Evolutionary conservation across 2,797 vertebrate species (phyloP).

Genomic region (Varecia variegata): DNA sequence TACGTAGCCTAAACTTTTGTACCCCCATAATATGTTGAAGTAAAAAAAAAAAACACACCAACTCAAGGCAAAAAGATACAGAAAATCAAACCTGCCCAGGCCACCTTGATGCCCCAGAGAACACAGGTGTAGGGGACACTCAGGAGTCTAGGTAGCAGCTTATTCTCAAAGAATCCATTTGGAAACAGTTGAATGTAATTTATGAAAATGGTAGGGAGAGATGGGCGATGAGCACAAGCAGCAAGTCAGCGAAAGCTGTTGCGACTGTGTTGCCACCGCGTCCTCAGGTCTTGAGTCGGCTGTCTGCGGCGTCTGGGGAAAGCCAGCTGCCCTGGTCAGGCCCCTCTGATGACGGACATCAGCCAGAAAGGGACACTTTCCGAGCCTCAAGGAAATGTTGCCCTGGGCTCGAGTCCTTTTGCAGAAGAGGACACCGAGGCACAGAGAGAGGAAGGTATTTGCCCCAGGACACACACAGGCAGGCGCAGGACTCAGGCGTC

Average conservation of each 20-base stretch:
- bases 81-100: too few relatives aligned
- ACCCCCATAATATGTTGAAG: too few relatives aligned
- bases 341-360: not conserved
- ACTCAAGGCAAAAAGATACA: not conserved
- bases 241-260: not conserved
- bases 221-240: not conserved
- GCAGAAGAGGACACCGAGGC: not conserved
- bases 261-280: accelerated
- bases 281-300: not conserved
- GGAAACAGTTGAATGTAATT: not conserved
- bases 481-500: accelerated
- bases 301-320: too few relatives aligned
- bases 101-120: accelerated
- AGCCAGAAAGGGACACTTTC: too few relatives aligned
- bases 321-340: not conserved
- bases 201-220: not conserved
- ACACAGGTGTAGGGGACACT: accelerated
- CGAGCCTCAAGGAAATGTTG: accelerated
- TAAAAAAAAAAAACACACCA: too few relatives aligned
- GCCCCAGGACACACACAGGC: accelerated
- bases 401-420: not conserved
- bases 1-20: too few relatives aligned
- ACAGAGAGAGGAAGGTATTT: accelerated
- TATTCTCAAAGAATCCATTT: not conserved
- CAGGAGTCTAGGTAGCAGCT: not conserved